Percentiles rank a stretch among this genome's conserved stretches.
Evolutionary conservation across 2,797 vertebrate species (phyloP).

Genomic region (Falco columbarius): DNA sequence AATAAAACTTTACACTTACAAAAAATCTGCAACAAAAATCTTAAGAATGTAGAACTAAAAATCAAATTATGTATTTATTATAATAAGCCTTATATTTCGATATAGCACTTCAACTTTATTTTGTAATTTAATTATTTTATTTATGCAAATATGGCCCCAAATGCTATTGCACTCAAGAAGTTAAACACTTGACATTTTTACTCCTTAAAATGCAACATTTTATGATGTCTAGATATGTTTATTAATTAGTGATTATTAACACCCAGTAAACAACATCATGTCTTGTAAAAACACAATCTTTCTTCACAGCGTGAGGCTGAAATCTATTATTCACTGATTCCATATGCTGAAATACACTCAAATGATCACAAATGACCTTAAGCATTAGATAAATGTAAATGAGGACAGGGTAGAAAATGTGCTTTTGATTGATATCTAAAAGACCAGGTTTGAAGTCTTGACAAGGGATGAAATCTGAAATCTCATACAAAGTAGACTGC

Average conservation of each 20-base stretch:
- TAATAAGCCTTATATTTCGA: neutral
- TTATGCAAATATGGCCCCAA: slow-evolving; percentile 57
- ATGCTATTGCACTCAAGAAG: slow-evolving; percentile 53
- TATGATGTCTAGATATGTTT: slow-evolving; percentile 88
- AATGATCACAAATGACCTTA: slow-evolving; percentile 93
- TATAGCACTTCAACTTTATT: slow-evolving; percentile 8
- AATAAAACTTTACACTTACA: neutral
- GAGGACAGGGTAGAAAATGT: slow-evolving; percentile 78
- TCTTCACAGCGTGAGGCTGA: slow-evolving; percentile 87
- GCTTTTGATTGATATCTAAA: slow-evolving; percentile 84
- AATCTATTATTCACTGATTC: slow-evolving; percentile 88
- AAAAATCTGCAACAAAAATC: neutral
- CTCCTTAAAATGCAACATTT: slow-evolving; percentile 79
- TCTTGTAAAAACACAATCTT: slow-evolving; percentile 97
- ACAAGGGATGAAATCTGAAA: slow-evolving; percentile 68
- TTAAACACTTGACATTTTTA: slow-evolving; percentile 84
- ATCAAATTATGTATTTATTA: neutral
- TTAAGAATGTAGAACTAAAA: slow-evolving; percentile 18
- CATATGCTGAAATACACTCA: slow-evolving; percentile 88
- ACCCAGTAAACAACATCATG: slow-evolving; percentile 99
- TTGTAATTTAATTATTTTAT: slow-evolving; percentile 69
- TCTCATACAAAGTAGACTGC: slow-evolving; percentile 33
- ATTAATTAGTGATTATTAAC: slow-evolving; percentile 99
- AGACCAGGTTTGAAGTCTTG: slow-evolving; percentile 76
- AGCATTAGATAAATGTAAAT: slow-evolving; percentile 87